Base-by-base conservation (phyloP, 2,888 invertebrate species). In the Coelopa pilipes region DNA sequence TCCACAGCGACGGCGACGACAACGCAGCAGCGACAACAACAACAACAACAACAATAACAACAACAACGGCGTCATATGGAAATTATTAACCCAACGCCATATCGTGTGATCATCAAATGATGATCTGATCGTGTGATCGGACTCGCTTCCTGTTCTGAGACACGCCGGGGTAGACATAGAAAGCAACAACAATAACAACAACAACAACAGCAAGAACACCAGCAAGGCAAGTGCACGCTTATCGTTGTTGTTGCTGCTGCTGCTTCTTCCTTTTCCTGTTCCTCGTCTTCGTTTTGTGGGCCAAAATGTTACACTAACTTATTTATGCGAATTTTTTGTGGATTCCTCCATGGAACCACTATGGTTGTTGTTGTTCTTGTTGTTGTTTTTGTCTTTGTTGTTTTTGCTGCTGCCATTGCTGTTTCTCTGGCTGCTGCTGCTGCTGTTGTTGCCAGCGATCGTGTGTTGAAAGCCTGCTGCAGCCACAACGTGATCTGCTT, bases 71-170 rank as follows among this genome's bases (percentile, higher is more conserved):
- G 65, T 34, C 63, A 76, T 78, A 85, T 84, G 85, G 85, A 85
- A 85, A 84, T 81, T 85, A 84, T 85, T 81, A 82, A 80, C 73
- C 76, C 76, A 77, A 74, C 74, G 75, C 79, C 81, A 83, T 84
- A 84, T 84, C 85, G 84, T 84, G 83, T 84, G 83, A 84, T 84
- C 83, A 83, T 83, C 84, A 84, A 83, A 81, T 80, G 82, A 82
- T 83, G 82, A 73, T 69, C 73, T 81, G 82, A 84, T 83, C 83
- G 82, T 84, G 83, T 82, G 83, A 84, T 82, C 83, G 82, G 66
- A 21, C 49, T 70, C 81, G 81, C 80, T 81, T 82, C 79, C 79
- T 78, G 73, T 77, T 76, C 68, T 72, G 13, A 60, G 47, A 59
- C 55, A 17, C 57, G 45, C 62, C 34, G 45, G n/a, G n/a, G n/a